phyloP scores from a whole-genome alignment of 2,797 vertebrate species.

The Hippocampus kuda region DNA sequence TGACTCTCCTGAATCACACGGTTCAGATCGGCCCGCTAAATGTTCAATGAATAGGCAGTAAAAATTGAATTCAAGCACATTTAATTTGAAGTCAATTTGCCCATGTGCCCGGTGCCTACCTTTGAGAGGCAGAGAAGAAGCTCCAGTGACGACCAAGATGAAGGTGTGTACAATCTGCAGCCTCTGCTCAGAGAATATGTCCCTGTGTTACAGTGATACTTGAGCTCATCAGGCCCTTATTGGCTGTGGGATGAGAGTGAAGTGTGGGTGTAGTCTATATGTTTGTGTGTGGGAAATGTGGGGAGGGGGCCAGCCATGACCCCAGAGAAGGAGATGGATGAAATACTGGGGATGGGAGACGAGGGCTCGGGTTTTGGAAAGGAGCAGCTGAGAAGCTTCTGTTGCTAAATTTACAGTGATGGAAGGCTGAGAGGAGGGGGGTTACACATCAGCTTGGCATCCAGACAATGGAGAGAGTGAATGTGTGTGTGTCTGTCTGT shows the following conservation, averaged over 20 bases:
- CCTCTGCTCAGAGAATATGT: slow-evolving; percentile 56
- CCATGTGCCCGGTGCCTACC: slow-evolving; percentile 63
- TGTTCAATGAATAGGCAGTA: neutral
- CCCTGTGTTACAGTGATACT: slow-evolving; percentile 80
- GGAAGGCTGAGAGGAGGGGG: slow-evolving; percentile 34
- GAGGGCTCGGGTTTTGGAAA: slow-evolving; percentile 69
- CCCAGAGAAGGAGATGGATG: slow-evolving; percentile 69
- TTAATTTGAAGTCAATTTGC: neutral
- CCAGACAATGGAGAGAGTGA: slow-evolving; percentile 52
- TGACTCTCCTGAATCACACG: neutral
- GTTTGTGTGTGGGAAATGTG: slow-evolving; percentile 35
- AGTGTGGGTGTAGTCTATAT: slow-evolving; percentile 25
- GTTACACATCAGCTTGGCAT: slow-evolving; percentile 60
- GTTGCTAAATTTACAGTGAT: slow-evolving; percentile 78
- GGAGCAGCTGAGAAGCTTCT: slow-evolving; percentile 65
- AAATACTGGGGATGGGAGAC: slow-evolving; percentile 66
- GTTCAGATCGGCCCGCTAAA: neutral
- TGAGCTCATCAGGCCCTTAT: slow-evolving; percentile 74
- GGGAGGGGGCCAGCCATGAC: slow-evolving; percentile 56
- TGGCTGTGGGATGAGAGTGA: slow-evolving; percentile 63
- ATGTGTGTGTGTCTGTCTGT: slow-evolving; percentile 17
- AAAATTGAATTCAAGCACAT: neutral
- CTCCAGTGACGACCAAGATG: slow-evolving; percentile 64
- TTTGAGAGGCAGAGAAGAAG: slow-evolving; percentile 64
- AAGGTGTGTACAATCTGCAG: slow-evolving; percentile 60